These are phyloP conservation scores for Congeria kusceri DNA, from an alignment of 2,888 invertebrate genomes.

Conservation along the genomic window DNA sequence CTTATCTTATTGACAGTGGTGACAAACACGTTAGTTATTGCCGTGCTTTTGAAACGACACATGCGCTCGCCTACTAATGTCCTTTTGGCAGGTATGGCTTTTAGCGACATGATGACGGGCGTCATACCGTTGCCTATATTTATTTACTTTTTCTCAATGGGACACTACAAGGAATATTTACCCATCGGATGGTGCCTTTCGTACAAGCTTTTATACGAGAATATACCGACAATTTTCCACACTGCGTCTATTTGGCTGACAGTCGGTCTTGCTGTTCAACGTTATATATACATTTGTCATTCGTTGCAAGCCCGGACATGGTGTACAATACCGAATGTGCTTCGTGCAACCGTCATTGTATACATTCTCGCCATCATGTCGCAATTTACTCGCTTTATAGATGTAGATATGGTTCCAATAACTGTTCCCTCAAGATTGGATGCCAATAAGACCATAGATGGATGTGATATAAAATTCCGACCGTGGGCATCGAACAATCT, in stretches of 20 bases:
- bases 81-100: constrained; percentile 97
- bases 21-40: constrained; percentile 95
- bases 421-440: constrained; percentile 87
- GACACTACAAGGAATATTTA: constrained; percentile 93
- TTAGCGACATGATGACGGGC: constrained; percentile 96
- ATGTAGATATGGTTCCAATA: constrained; percentile 88
- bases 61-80: constrained; percentile 97
- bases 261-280: constrained; percentile 94
- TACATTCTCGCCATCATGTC: constrained; percentile 92
- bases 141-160: constrained; percentile 96
- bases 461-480: constrained; percentile 66
- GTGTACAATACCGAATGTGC: constrained; percentile 88
- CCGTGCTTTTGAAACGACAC: constrained; percentile 94
- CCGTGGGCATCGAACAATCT: constrained; percentile 72
- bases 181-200: constrained; percentile 91
- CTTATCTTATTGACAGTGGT: constrained; percentile 94
- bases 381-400: constrained; percentile 93
- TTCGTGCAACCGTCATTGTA: constrained; percentile 92
- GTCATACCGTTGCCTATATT: constrained; percentile 88
- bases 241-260: constrained; percentile 98
- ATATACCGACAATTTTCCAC: constrained; percentile 89
- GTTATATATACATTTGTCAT: constrained; percentile 98
- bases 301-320: constrained; percentile 94
- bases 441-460: constrained; percentile 68
- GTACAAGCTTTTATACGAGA: constrained; percentile 86